Evolutionary conservation across 1,140 invertebrate species (phyloP), one percentile per base, ranked within the genome.

Genomic region (Oncopeltus fasciatus): DNA sequence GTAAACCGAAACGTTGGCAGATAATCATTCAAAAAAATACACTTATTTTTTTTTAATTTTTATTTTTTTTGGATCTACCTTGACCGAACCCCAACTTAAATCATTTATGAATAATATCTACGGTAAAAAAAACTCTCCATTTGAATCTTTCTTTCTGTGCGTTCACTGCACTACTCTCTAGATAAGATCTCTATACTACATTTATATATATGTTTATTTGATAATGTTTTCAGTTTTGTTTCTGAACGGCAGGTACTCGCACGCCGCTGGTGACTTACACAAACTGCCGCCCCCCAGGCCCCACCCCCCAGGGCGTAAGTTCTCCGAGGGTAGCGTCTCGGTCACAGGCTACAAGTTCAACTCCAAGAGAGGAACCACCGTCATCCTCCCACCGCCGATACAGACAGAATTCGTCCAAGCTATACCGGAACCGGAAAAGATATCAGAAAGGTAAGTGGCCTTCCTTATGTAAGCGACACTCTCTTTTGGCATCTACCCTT

Each of bases 401-500:
- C 68, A 69, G 11, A 74, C 72, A 46, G 70, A 74, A 43, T 44
- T 28, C 18, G 21, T 67, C 57, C 46, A 64, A 44, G 62, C 61
- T 21, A 38, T 72, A 68, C 66, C 65, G 69, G 43, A 72, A 69
- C 66, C 65, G 69, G 46, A 69, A 70, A 61, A 75, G 74, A 65
- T 61, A 72, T 43, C 73, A 71, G 12, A 75, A 74, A 53, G 49
- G 49, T 53, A 53, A 53, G 18, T 24, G 4, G 21, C 21, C 16
- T 18, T 1, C 2, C 18, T 44, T 3, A 44, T 12, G 18, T 9
- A 38, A n/a, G n/a, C n/a, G n/a, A n/a, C n/a, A n/a, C n/a, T 59
- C 71, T 73, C 8, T 76, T 4, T 72, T 11, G 74, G 75, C 62
- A 75, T n/a, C n/a, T n/a, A n/a, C n/a, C n/a, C n/a, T n/a, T n/a